Evolutionary conservation across 2,888 invertebrate genomes (phyloP), one percentile per base, ranked within the genome.

Genomic region (Ischnus inquisitorius): DNA sequence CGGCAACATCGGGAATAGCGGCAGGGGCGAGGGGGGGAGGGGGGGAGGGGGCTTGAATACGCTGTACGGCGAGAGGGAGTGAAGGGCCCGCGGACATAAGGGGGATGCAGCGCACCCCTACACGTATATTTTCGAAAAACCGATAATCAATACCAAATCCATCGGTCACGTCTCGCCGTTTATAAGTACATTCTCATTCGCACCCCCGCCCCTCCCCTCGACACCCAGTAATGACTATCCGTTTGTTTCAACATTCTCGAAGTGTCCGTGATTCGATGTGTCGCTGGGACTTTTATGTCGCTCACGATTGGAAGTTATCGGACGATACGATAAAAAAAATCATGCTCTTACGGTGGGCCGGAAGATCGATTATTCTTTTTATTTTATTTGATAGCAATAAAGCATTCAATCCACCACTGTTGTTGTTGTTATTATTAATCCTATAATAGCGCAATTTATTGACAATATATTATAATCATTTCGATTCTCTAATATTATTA

Each of bases 91-190:
- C 60, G 62, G 68, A 57, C 69, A 43, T 74, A 39, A 75, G 78
- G 51, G 82, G 79, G 62, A 79, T 72, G 41, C 65, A 41, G 67
- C 43, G 39, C 12, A 68, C 16, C 78, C 72, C 51, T 76, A 51
- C 62, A 82, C 81, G 74, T 62, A 74, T 62, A 68, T 82, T 86
- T 86, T 85, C 72, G 68, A 78, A 82, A 86, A 86, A 79, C 84
- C 85, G 69, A 85, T 82, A 84, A 86, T 86, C 85, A 85, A 86
- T 86, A 86, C 72, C 80, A 82, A 85, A 85, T 86, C 76, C 80
- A 86, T 81, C 79, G 51, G 34, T 43, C 67, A 60, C 74, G 25
- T 54, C 10, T 65, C 64, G 48, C 48, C 71, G 54, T 67, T 51
- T 48, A n/a, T 41, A 22, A 48, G 22, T 64, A 41, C 22, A n/a